Base-by-base conservation (phyloP, 2,113 vertebrate genomes). In the Bubo scandiacus region DNA sequence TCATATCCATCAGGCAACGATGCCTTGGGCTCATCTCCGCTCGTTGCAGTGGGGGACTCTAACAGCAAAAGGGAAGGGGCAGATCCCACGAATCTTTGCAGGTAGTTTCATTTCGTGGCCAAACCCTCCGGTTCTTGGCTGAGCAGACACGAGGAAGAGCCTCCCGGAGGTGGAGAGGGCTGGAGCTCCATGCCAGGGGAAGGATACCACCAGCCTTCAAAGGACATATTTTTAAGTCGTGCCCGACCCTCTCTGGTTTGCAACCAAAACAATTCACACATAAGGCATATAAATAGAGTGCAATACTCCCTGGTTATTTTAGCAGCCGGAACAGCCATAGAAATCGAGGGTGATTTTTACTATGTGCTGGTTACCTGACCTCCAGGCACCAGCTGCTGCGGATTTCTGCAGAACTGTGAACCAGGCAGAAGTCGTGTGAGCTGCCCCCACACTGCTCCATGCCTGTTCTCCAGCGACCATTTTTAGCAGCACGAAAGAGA, bases 191-290 rank as follows among this genome's bases (percentile, higher is more conserved):
- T 8, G 7, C 32, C 3, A 0, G 40, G 67, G 26, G 42, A 57
- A 42, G 1, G 61, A 20, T 25, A 5, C 66, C 74, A 34, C 36
- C 87, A 49, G 45, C 93, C 85, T 90, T 34, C 90, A 51, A 34
- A 83, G 78, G 84, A 36, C 81, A 15, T 12, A 21, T 57, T 77
- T 66, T 15, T 13, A 62, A 59, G 87, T 57, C 16, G 2, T 10
- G 59, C 88, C 62, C 34, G 22, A 73, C 65, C 93, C 75, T 52
- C 32, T 38, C 36, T 15, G 43, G 27, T 95, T 92, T 93, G 91
- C 92, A 82, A 93, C 95, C 94, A 77, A 94, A 96, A 90, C 96
- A 97, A 95, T 97, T 97, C 94, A 93, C 94, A 97, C 95, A 38
- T 94, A n/a, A 63, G 85, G 59, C 90, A 3, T 97, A 97, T 89